A percentile compares a stretch with the other conserved stretches of the same genome.
These are phyloP conservation scores for Lerista edwardsae DNA, from an alignment of 2,797 vertebrate species.

Conservation along the genomic window DNA sequence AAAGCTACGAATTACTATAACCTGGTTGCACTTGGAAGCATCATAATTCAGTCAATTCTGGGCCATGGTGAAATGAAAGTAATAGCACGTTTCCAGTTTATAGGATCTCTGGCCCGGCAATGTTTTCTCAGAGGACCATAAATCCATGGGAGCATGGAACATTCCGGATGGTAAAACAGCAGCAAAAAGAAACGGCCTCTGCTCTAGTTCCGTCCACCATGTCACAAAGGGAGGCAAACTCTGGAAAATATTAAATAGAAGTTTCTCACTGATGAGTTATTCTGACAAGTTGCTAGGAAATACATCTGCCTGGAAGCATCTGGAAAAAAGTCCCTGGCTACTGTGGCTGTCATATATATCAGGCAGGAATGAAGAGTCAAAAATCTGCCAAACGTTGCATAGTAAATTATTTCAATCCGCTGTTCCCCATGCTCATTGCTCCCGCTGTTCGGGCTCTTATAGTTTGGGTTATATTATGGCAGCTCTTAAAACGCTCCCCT, in stretches of 20 bases:
- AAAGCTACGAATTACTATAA: constrained; percentile 14
- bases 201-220: neutral
- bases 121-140: neutral
- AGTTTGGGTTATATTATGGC: neutral
- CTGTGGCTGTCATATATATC: neutral
- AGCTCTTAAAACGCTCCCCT: neutral
- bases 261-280: constrained; percentile 1
- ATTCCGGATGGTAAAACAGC: neutral
- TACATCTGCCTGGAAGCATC: neutral
- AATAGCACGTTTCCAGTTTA: constrained; percentile 19
- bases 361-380: neutral
- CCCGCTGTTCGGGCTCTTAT: no score
- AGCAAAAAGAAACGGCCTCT: neutral
- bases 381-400: neutral
- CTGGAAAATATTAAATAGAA: neutral
- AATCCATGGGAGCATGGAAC: constrained; percentile 18
- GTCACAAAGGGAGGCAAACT: neutral
- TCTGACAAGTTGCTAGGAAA: constrained; percentile 11
- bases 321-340: neutral
- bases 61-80: constrained; percentile 12
- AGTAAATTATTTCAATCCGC: neutral
- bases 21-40: constrained; percentile 12
- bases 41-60: constrained; percentile 30
- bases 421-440: neutral
- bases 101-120: neutral